Evolutionary conservation across 2,113 vertebrate species (phyloP), one percentile per base, ranked within the genome.

Genomic region (Sminthopsis crassicaudata): DNA sequence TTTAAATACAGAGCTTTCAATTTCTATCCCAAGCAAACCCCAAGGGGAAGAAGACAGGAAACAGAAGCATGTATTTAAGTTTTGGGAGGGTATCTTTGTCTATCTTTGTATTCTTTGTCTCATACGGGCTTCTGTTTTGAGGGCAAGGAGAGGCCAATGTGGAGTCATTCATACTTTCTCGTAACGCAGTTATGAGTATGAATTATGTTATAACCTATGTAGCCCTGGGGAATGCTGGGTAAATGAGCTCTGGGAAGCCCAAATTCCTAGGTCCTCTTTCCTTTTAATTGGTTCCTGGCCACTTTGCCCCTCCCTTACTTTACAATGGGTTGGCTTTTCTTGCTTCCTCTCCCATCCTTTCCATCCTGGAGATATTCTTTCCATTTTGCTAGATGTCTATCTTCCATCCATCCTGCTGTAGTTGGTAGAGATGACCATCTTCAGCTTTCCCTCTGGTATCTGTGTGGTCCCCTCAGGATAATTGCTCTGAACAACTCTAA

Each of bases 401-500:
- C 46, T 54, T 93, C 25, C 90, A 53, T 95, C 76, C 52, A 95
- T 93, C 54, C 57, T 48, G 91, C 53, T 54, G 52, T 30, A 90
- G 90, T 91, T 48, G 26, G 22, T n/a, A 46, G 91, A 89, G 52
- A 67, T 36, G 46, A 51, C 22, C 16, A 24, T 9, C 19, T 46
- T 10, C 92, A 93, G 46, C 91, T 57, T 91, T 88, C 92, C 42
- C n/a, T 94, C 96, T 95, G 95, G 55, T 42, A 50, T 96, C 90
- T 97, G 93, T 96, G 97, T 97, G 95, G 96, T 94, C 95, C 57
- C 93, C 52, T 98, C 95, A 94, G 94, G 50, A 96, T 96, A 96
- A 97, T 91, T 94, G 96, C 54, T 96, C 95, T 94, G 95, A 95
- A 97, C 97, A 97, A 97, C 84, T 95, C 91, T 91, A 95, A 95